These are phyloP conservation scores for Drosophila santomea DNA, from an alignment of 1,140 invertebrate species.

Conservation along the genomic window DNA sequence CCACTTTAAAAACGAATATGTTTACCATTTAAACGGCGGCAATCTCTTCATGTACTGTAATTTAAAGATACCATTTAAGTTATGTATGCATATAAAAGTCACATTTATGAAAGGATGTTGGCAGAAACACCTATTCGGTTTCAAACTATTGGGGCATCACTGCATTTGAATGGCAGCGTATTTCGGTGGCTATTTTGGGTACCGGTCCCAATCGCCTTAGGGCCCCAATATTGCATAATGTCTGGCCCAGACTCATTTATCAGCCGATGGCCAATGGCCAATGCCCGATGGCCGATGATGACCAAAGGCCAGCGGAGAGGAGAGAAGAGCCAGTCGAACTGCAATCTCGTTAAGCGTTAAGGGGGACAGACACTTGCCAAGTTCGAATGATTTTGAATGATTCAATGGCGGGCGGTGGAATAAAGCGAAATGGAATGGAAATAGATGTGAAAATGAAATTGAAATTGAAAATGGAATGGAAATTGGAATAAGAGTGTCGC, in stretches of 20 bases:
- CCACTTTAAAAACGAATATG: too few relatives aligned
- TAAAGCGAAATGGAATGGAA: slow-evolving; percentile 12
- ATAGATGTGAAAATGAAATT: slow-evolving; percentile 22
- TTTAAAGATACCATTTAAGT: too few relatives aligned
- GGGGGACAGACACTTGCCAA: slow-evolving; percentile 33
- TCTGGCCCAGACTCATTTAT: slow-evolving; percentile 16
- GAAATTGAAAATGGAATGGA: slow-evolving; percentile 20
- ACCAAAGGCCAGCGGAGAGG: not conserved
- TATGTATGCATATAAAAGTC: too few relatives aligned
- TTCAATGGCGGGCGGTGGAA: slow-evolving; percentile 20
- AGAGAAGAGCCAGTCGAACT: slow-evolving; percentile 1
- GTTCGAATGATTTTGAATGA: slow-evolving; percentile 3
- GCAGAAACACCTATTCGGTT: too few relatives aligned
- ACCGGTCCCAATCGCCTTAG: slow-evolving; percentile 32
- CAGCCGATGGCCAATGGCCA: not conserved
- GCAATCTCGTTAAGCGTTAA: slow-evolving; percentile 77
- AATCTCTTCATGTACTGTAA: too few relatives aligned
- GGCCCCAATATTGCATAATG: slow-evolving; percentile 32
- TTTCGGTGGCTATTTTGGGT: slow-evolving; percentile 29
- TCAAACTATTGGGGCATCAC: not conserved
- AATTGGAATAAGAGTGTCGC: slow-evolving; percentile 47
- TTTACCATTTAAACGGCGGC: too few relatives aligned
- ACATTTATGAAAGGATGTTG: too few relatives aligned
- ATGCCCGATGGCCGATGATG: not conserved
- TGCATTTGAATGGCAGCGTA: not conserved